phyloP scores from a whole-genome alignment of 2,113 vertebrate species.

The Paradoxurus hermaphroditus region DNA sequence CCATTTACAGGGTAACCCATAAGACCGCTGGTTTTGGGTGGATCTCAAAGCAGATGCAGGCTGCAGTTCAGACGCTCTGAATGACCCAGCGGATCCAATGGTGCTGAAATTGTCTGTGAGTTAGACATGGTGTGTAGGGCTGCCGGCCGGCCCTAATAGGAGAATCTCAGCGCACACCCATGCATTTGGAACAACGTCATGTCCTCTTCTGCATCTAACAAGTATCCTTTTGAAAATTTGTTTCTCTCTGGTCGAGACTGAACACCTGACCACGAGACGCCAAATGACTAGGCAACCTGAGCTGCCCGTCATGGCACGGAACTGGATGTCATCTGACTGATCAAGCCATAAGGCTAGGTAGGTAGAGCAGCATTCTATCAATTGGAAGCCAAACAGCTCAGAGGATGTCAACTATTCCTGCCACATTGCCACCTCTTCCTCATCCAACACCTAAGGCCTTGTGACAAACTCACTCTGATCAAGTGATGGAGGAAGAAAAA shows the following conservation, averaged over 20 bases:
- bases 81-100: background rate
- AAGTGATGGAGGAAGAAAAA: background rate
- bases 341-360: background rate
- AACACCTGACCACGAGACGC: background rate
- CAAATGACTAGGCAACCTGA: background rate
- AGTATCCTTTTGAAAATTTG: background rate
- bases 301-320: background rate
- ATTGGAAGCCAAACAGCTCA: background rate
- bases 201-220: background rate
- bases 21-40: background rate
- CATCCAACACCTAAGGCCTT: background rate
- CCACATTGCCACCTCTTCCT: background rate
- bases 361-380: background rate
- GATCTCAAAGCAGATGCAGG: background rate
- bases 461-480: background rate
- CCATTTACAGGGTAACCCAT: background rate
- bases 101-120: background rate
- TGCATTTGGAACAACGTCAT: background rate
- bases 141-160: background rate
- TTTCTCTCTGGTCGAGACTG: background rate
- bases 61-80: background rate
- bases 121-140: too few species aligned
- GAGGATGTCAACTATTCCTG: background rate
- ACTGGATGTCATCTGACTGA: background rate
- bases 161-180: background rate